Base-by-base conservation (phyloP, 2,797 vertebrate genomes). In the Brachyalestes nurse region DNA sequence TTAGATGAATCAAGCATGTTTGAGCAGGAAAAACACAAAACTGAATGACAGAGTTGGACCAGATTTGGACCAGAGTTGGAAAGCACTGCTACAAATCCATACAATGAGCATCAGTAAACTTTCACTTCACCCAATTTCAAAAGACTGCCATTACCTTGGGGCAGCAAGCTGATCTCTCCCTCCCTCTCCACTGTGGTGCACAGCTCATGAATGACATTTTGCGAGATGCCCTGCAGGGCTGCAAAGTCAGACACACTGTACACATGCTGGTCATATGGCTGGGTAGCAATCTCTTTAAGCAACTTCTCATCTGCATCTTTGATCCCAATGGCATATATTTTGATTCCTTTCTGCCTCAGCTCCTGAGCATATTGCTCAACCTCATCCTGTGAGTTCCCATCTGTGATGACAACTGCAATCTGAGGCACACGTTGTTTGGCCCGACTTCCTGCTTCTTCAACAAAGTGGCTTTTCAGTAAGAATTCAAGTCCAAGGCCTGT, bases 241-340 rank as follows among this genome's bases (percentile, higher is more conserved):
- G 91, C 91, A 81, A 95, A 94, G 89, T 96, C 94, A 87, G 96
- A 94, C 94, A 97, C 93, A 90, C 91, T 96, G 94, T 96, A 97
- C 81, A 95, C 84, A 71, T 96, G 94, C 81, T 13, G 85, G 81
- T 92, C 81, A 71, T 93, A 87, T 3, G 95, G 95, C 66, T 88
- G 85, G 34, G 94, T 95, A 1, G 94, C 96, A 90, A 96, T 95
- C 90, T 96, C 94, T 90, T 90, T 95, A 72, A 97, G 88, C 53
- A 96, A 90, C 81, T 85, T 92, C 91, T 95, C 93, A 81, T 94
- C 92, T 0, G 96, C 92, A 45, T 96, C 94, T 93, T 95, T 93
- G 87, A 97, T 91, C 85, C 96, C 96, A 57, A 97, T 88, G 10
- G 95, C 95, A 88, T 96, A 97, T 86, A 96, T 87, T 77, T 95